Evolutionary conservation across 2,888 invertebrate species (phyloP), one percentile per base, ranked within the genome.

Genomic region (Lymantria monacha): DNA sequence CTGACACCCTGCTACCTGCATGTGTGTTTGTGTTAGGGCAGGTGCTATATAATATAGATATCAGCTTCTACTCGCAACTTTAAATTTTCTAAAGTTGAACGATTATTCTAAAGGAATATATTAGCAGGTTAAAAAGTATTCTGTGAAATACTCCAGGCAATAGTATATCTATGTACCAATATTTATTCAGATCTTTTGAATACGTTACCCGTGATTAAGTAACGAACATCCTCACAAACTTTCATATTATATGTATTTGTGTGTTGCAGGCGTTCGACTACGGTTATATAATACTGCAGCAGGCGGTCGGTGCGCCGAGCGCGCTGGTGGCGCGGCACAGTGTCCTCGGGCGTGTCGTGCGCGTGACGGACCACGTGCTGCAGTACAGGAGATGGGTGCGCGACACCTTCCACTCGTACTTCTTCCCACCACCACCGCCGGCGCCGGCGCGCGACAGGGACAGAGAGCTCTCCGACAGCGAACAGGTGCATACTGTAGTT

Each of bases 291-390:
- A 94, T 95, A 70, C 93, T 98, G 70, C 94, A 95, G 69, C 95
- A 95, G 82, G 96, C 96, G 59, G 95, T 57, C 87, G 61, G 92
- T 58, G 86, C 85, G 69, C 91, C 93, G 70, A 92, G 92, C 71
- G 85, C 86, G 37, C 54, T 57, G 47, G 51, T 62, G 53, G 60
- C 66, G 54, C 85, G 90, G 31, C 89, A 92, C 73, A 93, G 93
- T 59, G 96, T 97, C 85, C 93, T 99, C 69, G 98, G 98, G 38
- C 95, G 98, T 71, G 96, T 99, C 67, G 94, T 99, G 71, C 94
- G 97, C 71, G 96, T 99, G 52, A 97, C 98, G 42, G 98, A 98
- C 88, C 97, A 98, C 89, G 98, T 99, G 73, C 91, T 93, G 72
- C 93, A 93, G 81, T 93, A 93, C 83, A 81, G 89, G 46, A 85